Evolutionary conservation across 2,888 invertebrate species (phyloP), one percentile per base, ranked within the genome.

Genomic region (Corbicula japonica): DNA sequence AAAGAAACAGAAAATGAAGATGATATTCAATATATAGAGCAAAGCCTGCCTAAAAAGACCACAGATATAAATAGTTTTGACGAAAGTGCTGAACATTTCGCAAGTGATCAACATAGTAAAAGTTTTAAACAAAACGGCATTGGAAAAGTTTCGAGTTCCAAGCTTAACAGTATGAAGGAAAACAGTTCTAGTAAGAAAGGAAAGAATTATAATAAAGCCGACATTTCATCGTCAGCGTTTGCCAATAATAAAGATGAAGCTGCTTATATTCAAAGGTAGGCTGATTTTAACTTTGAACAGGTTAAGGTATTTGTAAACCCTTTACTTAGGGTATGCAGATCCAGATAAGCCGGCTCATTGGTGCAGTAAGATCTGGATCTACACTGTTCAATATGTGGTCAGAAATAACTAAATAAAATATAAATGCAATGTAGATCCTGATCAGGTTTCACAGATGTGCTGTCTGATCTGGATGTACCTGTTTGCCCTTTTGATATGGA

Each of bases 211-310:
- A 89, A 84, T 72, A 90, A 90, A 77, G 73, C 83, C 56, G 90
- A 90, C 73, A 76, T 88, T 58, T 80, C 88, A 21, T 85, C 89
- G 30, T 80, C 88, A 79, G 88, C 87, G 78, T 91, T 89, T 83
- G 87, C 88, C 78, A 92, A 92, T 84, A 92, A 92, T 80, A 92
- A 91, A 87, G 92, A 92, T 71, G 92, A 92, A 81, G 83, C 89
- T 35, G 79, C 79, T 38, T 83, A 83, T 78, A 91, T 92, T 80
- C 81, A 85, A 68, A 89, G 89, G 91, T 89, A 69, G 76, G 86
- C 79, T 18, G 35, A 41, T 38, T 62, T 69, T 10, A 10, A 48
- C 6, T 50, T 8, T 4, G 0, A 8, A 15, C 30, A 26, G 44
- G 30, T 46, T 26, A 18, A 30, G 2, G n/a, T n/a, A n/a, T n/a